Percentiles rank a stretch among this genome's conserved stretches.
Conservation (phyloP, 2,797 vertebrate genomes). For the Anabas testudineus region DNA sequence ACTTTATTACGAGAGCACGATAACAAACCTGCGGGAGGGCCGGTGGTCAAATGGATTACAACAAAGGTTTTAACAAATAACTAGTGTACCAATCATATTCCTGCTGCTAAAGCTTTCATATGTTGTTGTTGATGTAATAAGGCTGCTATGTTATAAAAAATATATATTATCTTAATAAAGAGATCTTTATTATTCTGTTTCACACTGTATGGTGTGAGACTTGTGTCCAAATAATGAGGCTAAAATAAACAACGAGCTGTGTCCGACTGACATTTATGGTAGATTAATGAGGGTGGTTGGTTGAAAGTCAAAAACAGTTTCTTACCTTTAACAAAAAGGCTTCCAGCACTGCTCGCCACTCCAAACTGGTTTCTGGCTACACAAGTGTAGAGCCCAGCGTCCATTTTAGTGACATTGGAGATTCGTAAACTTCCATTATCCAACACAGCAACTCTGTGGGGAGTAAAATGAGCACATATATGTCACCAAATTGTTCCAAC, state of each 20-base stretch:
- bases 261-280: not conserved
- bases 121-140: not conserved
- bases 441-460: constrained; percentile 88
- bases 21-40: constrained; percentile 3
- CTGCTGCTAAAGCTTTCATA: not conserved
- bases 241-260: constrained; percentile 15
- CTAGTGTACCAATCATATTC: not conserved
- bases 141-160: not conserved
- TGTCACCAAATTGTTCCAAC: not conserved
- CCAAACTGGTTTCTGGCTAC: constrained; percentile 96
- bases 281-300: not conserved
- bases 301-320: constrained; percentile 4
- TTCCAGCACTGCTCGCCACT: constrained; percentile 92
- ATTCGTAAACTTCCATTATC: constrained; percentile 94
- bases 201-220: not conserved
- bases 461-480: constrained; percentile 21
- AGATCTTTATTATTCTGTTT: not conserved
- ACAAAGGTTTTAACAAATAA: not conserved
- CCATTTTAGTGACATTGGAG: constrained; percentile 90
- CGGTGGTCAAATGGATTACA: constrained; percentile 20
- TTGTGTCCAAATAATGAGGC: constrained; percentile 4
- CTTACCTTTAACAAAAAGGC: constrained; percentile 94
- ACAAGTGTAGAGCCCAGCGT: constrained; percentile 94
- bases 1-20: constrained; percentile 24
- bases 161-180: not conserved